Base-by-base conservation (phyloP, 2,113 vertebrate species). In the Plecotus auritus region DNA sequence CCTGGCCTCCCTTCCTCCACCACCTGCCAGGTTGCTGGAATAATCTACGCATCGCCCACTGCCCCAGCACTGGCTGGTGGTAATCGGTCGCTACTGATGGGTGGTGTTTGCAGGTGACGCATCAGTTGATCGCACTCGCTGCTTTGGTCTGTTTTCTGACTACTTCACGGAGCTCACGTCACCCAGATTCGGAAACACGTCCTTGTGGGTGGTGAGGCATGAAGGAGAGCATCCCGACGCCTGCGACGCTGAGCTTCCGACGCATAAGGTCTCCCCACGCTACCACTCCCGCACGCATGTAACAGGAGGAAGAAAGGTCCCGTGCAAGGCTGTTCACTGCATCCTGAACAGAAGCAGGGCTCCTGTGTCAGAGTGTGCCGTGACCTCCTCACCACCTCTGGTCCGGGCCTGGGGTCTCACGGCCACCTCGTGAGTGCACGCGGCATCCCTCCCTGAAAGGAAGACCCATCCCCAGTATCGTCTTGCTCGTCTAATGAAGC, bases 121-220 rank as follows among this genome's bases (percentile, higher is more conserved):
- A 11, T 37, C 10, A 11, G 70, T 7, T 3, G 4, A 23, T 7
- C 2, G 7, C 9, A 47, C 2, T 26, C 22, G 3, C 45, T 7
- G 1, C 61, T 42, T 74, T 1, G 1, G n/a, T n/a, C n/a, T 1
- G 16, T 74, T 49, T 89, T 72, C 54, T 42, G 26, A 47, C 37
- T 0, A 2, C 56, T 4, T 67, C 14, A 5, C 9, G 5, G n/a
- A 42, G 59, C 35, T 56, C 66, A 37, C 23, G 11, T 8, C 11
- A 64, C 20, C 14, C 4, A n/a, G 30, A 49, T 7, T 26, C 13
- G 13, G 35, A 20, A 40, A 54, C 1, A 6, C 2, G 6, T 56
- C n/a, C 23, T 45, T 56, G 23, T 13, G 10, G 59, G 16, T 0
- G 0, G 4, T 5, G 9, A 17, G 26, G 37, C 28, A 2, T 2